Evolutionary conservation across 2,797 vertebrate species (phyloP), one percentile per base, ranked within the genome.

Genomic region (Poecilia picta): DNA sequence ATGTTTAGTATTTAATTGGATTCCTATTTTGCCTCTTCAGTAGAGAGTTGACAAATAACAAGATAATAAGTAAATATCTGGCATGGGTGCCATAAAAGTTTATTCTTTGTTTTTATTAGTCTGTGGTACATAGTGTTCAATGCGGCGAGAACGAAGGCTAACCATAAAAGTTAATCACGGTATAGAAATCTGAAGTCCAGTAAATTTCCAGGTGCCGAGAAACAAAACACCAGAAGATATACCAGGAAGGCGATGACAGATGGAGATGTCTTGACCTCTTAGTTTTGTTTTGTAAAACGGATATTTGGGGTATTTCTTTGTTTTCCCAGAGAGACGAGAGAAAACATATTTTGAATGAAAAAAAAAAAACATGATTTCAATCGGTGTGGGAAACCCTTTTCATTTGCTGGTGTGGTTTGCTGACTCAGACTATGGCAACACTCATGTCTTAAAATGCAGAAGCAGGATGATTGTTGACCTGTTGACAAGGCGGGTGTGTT

Each of bases 111-210:
- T 96, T 96, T 96, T 95, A 96, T 96, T 96, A 90, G 95, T 92
- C 93, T 86, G 92, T 86, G 89, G 94, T 95, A 95, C 94, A 95
- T 94, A 94, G 93, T 93, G 95, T 95, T 94, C 95, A 95, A 96
- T 94, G 92, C 92, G 77, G 89, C 92, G 90, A 93, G 92, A 95
- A 95, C 94, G 93, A 96, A 96, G 93, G 94, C 91, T 83, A 89
- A 93, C 95, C 95, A 96, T 96, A 96, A 96, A 96, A 95, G 95
- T 96, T 96, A 96, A 96, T 96, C 94, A 94, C 95, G 95, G 94
- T 95, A 96, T 95, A 95, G 94, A 96, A 96, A 96, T 93, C 93
- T 95, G 89, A 95, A 92, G 91, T 95, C 95, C 94, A 95, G 96
- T 96, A 96, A 95, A 96, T 96, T 96, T 96, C 96, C 96, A 96